phyloP scores from a whole-genome alignment of 2,797 vertebrate genomes.

The Melanotaenia maccullochi region DNA sequence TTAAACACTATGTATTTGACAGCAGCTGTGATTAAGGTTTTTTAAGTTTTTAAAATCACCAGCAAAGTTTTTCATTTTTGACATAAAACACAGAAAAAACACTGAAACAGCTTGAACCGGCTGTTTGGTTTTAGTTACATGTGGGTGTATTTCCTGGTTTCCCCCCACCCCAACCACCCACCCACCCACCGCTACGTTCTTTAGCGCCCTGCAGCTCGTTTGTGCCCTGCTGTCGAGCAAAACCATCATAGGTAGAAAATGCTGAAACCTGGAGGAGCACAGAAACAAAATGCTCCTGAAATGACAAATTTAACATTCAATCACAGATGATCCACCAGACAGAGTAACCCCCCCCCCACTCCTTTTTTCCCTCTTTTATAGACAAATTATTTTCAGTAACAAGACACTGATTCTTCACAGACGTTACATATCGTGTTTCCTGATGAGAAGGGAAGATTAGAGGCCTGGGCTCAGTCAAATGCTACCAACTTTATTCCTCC shows the following conservation, averaged over 20 bases:
- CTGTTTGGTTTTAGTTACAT: slow-evolving; percentile 92
- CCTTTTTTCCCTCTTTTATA: background rate
- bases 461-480: slow-evolving; percentile 61
- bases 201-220: slow-evolving; percentile 5
- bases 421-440: slow-evolving; percentile 75
- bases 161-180: slow-evolving; percentile 46
- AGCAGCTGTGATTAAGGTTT: slow-evolving; percentile 98
- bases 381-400: slow-evolving; percentile 52
- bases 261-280: slow-evolving; percentile 73
- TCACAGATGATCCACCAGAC: slow-evolving; percentile 28
- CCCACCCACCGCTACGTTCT: background rate
- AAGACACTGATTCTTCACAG: slow-evolving; percentile 75
- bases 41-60: slow-evolving; percentile 95
- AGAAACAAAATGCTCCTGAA: slow-evolving; percentile 72
- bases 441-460: slow-evolving; percentile 64
- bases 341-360: background rate
- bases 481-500: slow-evolving; percentile 45
- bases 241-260: slow-evolving; percentile 77
- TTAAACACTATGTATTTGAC: slow-evolving; percentile 99
- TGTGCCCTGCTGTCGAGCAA: slow-evolving; percentile 42
- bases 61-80: slow-evolving; percentile 91
- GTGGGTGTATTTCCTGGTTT: slow-evolving; percentile 98
- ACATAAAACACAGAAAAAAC: slow-evolving; percentile 99
- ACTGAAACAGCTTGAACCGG: slow-evolving; percentile 93
- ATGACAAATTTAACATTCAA: slow-evolving; percentile 54